These are phyloP conservation scores for Tragopan temminckii DNA, from an alignment of 2,797 vertebrate species.

Conservation along the genomic window DNA sequence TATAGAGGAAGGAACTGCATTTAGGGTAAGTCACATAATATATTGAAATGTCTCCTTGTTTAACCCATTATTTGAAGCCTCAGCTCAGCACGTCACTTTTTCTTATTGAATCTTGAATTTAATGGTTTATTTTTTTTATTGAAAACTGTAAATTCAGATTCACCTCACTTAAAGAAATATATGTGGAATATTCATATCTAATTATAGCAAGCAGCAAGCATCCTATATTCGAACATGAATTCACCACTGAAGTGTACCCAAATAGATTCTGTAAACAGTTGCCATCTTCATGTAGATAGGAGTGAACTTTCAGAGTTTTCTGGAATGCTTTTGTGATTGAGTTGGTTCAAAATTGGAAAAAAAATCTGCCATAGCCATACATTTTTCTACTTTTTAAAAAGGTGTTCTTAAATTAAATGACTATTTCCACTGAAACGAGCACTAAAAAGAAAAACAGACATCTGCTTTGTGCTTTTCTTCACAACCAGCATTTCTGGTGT, in stretches of 20 bases:
- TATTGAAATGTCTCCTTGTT: not conserved
- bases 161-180: not conserved
- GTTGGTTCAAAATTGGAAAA: not conserved
- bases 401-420: not conserved
- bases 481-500: not conserved
- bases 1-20: conserved; percentile 96
- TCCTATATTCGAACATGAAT: not conserved
- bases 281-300: not conserved
- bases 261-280: not conserved
- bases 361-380: not conserved
- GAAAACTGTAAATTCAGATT: not conserved
- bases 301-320: not conserved
- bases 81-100: rapidly evolving
- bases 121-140: rapidly evolving
- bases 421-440: not conserved
- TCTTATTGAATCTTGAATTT: not conserved
- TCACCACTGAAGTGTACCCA: not conserved
- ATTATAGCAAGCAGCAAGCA: not conserved
- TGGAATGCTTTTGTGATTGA: not conserved
- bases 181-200: not conserved
- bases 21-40: conserved; percentile 87
- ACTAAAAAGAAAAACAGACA: not conserved
- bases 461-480: not conserved
- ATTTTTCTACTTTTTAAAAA: not conserved
- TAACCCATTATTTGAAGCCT: rapidly evolving